Conservation (phyloP, 2,888 invertebrate species). For the Trichogramma dendrolimi region DNA sequence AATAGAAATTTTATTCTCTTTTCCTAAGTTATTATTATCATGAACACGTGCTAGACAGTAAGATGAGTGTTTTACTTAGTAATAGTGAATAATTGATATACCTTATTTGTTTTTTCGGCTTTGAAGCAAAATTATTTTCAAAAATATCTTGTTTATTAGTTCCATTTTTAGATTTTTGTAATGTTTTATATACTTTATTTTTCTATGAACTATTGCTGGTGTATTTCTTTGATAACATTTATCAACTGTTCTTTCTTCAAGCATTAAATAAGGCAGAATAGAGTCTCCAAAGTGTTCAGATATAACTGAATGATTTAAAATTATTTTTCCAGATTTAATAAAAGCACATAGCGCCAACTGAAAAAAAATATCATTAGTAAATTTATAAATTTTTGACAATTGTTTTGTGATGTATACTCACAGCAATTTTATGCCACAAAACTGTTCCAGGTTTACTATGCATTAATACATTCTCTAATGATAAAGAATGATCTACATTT, state of each 20-base stretch:
- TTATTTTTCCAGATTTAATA: constrained; percentile 40
- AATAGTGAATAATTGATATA: constrained; percentile 24
- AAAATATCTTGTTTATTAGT: constrained; percentile 45
- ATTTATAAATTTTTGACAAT: neutral
- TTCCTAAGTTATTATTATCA: too few relatives aligned
- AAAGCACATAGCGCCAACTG: constrained; percentile 45
- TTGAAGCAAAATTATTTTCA: constrained; percentile 46
- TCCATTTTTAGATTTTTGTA: constrained; percentile 35
- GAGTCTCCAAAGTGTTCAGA: constrained; percentile 48
- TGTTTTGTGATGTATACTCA: constrained; percentile 29
- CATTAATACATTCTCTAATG: constrained; percentile 40
- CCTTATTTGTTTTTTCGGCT: constrained; percentile 48
- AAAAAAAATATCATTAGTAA: constrained; percentile 23
- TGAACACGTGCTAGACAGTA: too few relatives aligned
- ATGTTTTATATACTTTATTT: constrained; percentile 46
- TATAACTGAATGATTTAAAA: constrained; percentile 38
- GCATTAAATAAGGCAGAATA: constrained; percentile 44
- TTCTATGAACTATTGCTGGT: constrained; percentile 47
- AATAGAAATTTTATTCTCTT: too few relatives aligned
- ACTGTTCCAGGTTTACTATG: constrained; percentile 41
- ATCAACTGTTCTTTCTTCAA: constrained; percentile 12
- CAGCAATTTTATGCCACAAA: constrained; percentile 48
- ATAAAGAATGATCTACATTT: constrained; percentile 37
- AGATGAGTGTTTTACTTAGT: neutral
- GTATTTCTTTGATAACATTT: constrained; percentile 32